These are phyloP conservation scores for Vidua macroura DNA, from an alignment of 2,113 vertebrate genomes.

Conservation along the genomic window DNA sequence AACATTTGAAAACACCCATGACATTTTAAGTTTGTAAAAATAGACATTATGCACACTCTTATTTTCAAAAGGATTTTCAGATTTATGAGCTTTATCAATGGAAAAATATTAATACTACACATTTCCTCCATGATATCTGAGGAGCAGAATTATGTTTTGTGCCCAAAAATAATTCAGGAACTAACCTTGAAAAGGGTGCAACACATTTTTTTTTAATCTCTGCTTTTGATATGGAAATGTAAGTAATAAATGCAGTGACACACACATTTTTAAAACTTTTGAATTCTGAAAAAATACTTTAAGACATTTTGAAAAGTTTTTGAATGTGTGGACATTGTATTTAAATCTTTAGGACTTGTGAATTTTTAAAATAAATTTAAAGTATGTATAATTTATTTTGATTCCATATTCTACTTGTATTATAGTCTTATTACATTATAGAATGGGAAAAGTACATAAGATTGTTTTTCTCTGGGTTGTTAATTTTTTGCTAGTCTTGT, in stretches of 20 bases:
- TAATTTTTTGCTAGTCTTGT: not conserved
- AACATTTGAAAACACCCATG: not conserved
- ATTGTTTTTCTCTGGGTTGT: not conserved
- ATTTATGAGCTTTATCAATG: not conserved
- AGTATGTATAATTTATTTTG: not conserved
- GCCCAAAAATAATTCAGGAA: not conserved
- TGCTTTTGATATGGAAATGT: not conserved
- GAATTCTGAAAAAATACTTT: not conserved
- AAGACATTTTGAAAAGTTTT: not conserved
- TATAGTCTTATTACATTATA: not conserved
- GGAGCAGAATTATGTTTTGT: not conserved
- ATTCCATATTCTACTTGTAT: not conserved
- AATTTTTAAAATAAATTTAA: not conserved
- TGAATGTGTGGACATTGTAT: not conserved
- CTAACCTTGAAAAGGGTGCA: not conserved
- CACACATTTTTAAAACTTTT: not conserved
- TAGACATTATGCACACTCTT: not conserved
- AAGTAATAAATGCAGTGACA: not conserved
- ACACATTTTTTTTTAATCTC: not conserved
- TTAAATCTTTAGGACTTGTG: not conserved
- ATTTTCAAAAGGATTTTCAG: not conserved
- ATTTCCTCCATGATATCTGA: not conserved
- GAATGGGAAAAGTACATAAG: not conserved
- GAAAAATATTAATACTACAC: not conserved
- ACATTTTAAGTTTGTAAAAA: constrained; percentile 6